A percentile compares a stretch with the other conserved stretches of the same genome.
Conservation (phyloP, 2,797 vertebrate species). For the Thaleichthys pacificus region DNA sequence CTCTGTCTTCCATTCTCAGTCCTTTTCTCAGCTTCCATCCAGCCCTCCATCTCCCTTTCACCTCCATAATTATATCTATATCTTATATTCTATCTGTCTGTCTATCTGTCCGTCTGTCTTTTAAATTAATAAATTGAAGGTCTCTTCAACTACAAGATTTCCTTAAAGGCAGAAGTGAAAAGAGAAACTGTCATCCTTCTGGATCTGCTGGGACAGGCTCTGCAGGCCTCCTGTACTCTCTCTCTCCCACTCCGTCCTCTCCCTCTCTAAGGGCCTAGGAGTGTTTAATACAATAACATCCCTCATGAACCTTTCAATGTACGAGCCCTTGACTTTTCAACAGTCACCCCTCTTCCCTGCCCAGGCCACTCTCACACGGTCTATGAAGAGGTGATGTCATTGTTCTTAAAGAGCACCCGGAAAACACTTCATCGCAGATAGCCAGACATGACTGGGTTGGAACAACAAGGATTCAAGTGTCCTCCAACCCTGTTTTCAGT, state of each 20-base stretch:
- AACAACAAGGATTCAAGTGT: conserved; percentile 27
- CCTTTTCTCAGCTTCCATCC: not conserved
- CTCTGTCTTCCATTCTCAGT: not conserved
- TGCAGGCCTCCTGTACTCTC: not conserved
- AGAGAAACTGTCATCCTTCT: not conserved
- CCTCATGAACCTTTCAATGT: conserved; percentile 42
- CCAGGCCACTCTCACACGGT: conserved; percentile 17
- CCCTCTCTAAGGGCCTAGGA: not conserved
- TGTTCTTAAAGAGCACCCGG: conserved; percentile 31
- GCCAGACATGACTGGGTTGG: conserved; percentile 36
- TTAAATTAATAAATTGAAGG: not conserved
- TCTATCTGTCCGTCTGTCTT: not conserved
- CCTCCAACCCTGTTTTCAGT: conserved; percentile 42
- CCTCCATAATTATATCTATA: not conserved
- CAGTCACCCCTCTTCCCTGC: conserved; percentile 22
- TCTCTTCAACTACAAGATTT: not conserved
- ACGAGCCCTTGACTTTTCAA: conserved; percentile 53
- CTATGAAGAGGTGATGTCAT: conserved; percentile 27
- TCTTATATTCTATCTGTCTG: not conserved
- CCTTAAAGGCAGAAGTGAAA: no score
- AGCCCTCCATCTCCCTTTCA: not conserved
- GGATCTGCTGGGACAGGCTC: not conserved
- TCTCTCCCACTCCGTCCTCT: not conserved
- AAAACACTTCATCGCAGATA: conserved; percentile 45
- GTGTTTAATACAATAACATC: conserved; percentile 23